Conservation (phyloP, 2,888 invertebrate genomes). For the Torymus aiolomorphi region DNA sequence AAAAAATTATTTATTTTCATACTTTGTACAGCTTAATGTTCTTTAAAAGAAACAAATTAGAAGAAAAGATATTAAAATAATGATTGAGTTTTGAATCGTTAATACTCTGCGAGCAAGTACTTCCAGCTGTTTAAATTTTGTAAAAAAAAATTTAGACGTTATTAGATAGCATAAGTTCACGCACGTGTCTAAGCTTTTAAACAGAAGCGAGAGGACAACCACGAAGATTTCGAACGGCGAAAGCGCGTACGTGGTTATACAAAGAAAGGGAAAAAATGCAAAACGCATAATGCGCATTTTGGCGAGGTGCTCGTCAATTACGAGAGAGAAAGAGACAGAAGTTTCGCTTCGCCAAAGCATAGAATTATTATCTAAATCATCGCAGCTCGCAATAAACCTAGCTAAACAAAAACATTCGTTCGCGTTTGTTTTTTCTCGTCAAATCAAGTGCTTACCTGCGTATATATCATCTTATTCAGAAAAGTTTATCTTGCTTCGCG, state of each 20-base stretch:
- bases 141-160: constrained; percentile 19
- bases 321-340: constrained; percentile 56
- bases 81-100: constrained; percentile 13
- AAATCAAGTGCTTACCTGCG: constrained; percentile 2
- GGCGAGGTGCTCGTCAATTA: constrained; percentile 45
- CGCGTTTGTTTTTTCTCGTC: constrained; percentile 26
- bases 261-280: constrained; percentile 33
- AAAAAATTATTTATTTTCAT: constrained; percentile 25
- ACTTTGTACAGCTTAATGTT: constrained; percentile 21
- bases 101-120: background rate
- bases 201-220: constrained; percentile 35
- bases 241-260: constrained; percentile 21
- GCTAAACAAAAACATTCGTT: constrained; percentile 36
- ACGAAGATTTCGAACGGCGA: constrained; percentile 10
- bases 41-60: constrained; percentile 26
- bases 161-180: constrained; percentile 44
- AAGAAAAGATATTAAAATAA: constrained; percentile 19
- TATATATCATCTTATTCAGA: constrained; percentile 12
- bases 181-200: constrained; percentile 17
- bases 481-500: background rate
- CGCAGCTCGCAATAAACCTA: constrained; percentile 33
- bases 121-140: constrained; percentile 28
- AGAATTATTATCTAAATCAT: constrained; percentile 52
- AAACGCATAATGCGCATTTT: constrained; percentile 49
- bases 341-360: constrained; percentile 55